Percentiles rank a stretch among this genome's conserved stretches.
Conservation (phyloP, 2,888 invertebrate species). For the Drosophila greeni region DNA sequence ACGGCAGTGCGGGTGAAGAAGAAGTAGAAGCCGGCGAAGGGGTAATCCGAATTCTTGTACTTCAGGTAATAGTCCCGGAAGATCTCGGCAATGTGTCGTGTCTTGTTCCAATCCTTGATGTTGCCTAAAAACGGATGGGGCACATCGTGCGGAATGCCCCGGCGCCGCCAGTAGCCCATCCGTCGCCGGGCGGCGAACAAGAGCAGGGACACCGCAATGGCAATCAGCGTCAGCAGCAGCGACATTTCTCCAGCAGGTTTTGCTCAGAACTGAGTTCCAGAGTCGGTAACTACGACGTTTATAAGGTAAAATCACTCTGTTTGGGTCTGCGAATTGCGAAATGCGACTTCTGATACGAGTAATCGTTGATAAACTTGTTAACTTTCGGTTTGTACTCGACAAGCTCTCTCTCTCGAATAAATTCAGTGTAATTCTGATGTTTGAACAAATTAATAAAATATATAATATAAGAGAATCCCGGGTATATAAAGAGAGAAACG, state of each 20-base stretch:
- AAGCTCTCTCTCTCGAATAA: neutral
- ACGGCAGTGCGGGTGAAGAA: conserved; percentile 56
- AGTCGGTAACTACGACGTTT: neutral
- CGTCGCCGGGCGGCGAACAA: conserved; percentile 45
- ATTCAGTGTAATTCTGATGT: neutral
- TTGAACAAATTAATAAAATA: no score
- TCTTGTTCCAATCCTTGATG: conserved; percentile 50
- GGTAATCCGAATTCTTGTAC: conserved; percentile 46
- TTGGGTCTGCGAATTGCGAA: neutral
- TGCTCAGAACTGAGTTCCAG: conserved; percentile 32
- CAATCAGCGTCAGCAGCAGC: conserved; percentile 48
- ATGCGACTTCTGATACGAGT: neutral
- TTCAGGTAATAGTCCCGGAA: conserved; percentile 56
- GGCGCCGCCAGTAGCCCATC: conserved; percentile 61
- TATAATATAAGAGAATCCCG: neutral
- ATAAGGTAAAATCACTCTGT: neutral
- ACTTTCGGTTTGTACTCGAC: neutral
- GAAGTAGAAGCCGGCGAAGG: conserved; percentile 68
- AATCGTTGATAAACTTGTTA: neutral
- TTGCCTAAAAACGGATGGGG: conserved; percentile 60
- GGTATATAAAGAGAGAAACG: neutral
- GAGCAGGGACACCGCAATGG: conserved; percentile 40
- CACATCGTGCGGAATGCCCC: conserved; percentile 62
- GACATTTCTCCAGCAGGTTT: conserved; percentile 40
- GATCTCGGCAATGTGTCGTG: conserved; percentile 41